Percentiles rank a stretch among this genome's conserved stretches.
phyloP scores from a whole-genome alignment of 2,113 vertebrate species.

The Scalopus aquaticus region DNA sequence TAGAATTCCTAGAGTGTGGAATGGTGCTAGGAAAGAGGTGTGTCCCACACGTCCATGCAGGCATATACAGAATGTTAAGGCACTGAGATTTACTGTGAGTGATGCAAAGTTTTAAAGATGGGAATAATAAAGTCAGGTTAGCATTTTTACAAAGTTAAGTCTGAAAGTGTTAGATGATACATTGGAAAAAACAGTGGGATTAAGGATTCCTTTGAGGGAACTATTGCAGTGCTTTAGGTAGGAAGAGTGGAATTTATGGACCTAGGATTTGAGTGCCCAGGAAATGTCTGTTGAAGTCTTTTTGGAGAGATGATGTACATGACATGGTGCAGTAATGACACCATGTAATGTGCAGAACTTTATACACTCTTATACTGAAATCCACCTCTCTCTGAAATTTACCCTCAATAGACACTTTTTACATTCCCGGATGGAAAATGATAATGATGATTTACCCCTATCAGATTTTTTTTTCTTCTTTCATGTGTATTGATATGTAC shows the following conservation, averaged over 20 bases:
- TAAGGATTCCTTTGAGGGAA: background rate
- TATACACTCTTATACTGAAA: background rate
- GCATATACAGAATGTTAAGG: background rate
- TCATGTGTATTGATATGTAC: background rate
- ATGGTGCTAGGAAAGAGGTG: rapidly evolving
- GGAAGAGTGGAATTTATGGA: background rate
- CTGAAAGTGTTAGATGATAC: background rate
- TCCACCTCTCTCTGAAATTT: background rate
- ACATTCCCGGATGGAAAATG: background rate
- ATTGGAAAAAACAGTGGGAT: background rate
- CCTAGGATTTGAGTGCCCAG: background rate
- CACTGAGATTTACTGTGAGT: background rate
- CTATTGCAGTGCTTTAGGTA: background rate
- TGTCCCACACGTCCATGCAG: rapidly evolving
- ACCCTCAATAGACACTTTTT: background rate
- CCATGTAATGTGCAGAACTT: background rate
- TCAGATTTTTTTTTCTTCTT: background rate
- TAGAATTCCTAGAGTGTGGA: background rate
- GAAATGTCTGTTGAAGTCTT: background rate
- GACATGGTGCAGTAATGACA: background rate
- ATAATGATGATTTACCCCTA: background rate
- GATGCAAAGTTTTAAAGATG: background rate
- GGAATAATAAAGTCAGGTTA: background rate
- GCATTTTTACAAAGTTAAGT: background rate
- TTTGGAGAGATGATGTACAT: background rate